Evolutionary conservation across 2,888 invertebrate species (phyloP), one percentile per base, ranked within the genome.

Genomic region (Trissolcus brochymenae): DNA sequence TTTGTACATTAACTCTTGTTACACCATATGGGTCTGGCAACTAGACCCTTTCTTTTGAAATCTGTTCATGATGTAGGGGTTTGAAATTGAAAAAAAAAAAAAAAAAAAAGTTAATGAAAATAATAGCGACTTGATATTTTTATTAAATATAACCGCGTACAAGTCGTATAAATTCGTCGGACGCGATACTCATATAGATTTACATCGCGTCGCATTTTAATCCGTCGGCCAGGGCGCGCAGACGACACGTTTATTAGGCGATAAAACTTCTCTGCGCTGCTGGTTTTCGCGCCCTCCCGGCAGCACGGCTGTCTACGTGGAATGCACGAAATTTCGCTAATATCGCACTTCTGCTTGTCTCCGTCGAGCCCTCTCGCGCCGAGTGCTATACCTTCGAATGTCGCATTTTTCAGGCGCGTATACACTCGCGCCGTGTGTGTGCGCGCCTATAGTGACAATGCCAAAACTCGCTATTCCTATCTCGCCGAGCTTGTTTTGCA

Each of bases 221-320:
- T 85, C 85, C 84, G 84, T 81, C 78, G 80, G 76, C 75, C 73
- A 76, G 71, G 79, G 83, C 81, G 83, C 82, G 83, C 80, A 84
- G 85, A 84, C 85, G 86, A 87, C 86, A 84, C 87, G 84, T 86
- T 87, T 86, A 87, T 86, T 87, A 85, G 85, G 82, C 85, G 86
- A 87, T 87, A 87, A 87, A 86, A 85, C 85, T 86, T 84, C 80
- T 81, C 83, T 79, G 82, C 73, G 81, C 84, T 82, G 80, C 77
- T 72, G 70, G 79, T 77, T 79, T 76, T 79, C 82, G 81, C 80
- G 72, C 68, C 80, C 68, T 59, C 56, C 72, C 51, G 53, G 61
- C 68, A 64, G 57, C 68, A 19, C 78, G 72, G 49, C 70, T 81
- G 76, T 80, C 82, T 82, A 83, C 84, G 80, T 84, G 85, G 84